These are phyloP conservation scores for Eufriesea mexicana DNA, from an alignment of 1,140 invertebrate species.

Conservation along the genomic window DNA sequence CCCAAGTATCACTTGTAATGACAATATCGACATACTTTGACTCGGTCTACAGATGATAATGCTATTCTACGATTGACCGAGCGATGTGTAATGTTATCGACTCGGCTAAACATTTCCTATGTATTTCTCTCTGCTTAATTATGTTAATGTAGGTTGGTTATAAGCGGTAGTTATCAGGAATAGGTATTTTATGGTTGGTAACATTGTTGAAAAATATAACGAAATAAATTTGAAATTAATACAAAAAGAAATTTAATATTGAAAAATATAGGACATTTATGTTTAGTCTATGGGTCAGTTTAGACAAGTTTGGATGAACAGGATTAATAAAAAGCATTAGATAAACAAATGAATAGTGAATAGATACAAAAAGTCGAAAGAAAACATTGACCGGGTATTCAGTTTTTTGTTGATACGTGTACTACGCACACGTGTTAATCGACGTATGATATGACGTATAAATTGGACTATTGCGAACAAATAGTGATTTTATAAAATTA, in stretches of 20 bases:
- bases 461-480: too few species aligned
- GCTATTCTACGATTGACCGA: background rate
- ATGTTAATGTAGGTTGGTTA: background rate
- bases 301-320: too few species aligned
- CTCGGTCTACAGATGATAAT: background rate
- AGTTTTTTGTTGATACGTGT: background rate
- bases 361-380: background rate
- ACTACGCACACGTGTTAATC: background rate
- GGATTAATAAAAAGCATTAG: background rate
- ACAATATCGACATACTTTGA: slow-evolving; percentile 6
- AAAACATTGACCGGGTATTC: background rate
- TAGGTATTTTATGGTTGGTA: too few species aligned
- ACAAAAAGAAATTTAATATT: background rate
- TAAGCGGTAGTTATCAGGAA: too few species aligned
- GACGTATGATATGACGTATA: background rate
- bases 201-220: too few species aligned
- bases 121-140: background rate
- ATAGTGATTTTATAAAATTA: background rate
- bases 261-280: background rate
- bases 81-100: background rate
- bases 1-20: background rate
- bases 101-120: background rate
- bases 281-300: background rate
- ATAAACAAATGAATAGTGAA: background rate
- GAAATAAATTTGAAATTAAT: too few species aligned